Evolutionary conservation across 2,888 invertebrate genomes (phyloP), one percentile per base, ranked within the genome.

Genomic region (Phorcus lineatus): DNA sequence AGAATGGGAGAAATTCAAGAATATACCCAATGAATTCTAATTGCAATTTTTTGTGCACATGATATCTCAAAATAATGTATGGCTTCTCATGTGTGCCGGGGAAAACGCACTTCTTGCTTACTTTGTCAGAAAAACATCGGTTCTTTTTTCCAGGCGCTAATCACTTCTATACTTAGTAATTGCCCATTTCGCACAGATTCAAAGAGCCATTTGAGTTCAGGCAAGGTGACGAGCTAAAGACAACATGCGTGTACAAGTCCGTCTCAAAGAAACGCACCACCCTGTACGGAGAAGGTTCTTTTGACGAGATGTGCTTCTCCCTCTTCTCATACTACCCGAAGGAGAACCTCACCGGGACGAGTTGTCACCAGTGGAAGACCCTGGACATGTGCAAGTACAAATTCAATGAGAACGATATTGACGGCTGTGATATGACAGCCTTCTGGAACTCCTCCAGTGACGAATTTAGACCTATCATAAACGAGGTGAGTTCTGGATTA

Each of bases 261-360:
- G 31, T 80, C 11, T 57, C 81, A 62, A 80, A 78, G 13, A 80
- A 82, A 1, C 76, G 47, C 7, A 82, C 84, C 4, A 82, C 84
- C 17, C 74, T 54, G 28, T 88, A 82, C 52, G 88, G 88, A 6
- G 83, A 82, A 9, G 85, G 84, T 2, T 86, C 87, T 1, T 75
- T 76, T 11, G 86, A 88, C 75, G 88, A 87, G 81, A 88, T 88
- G 88, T 88, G 88, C 74, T 86, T 84, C 76, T 85, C 86, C 3
- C 87, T 88, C 78, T 24, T 88, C 11, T 86, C 86, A 0, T 87
- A 86, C 67, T 87, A 83, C 47, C 88, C 88, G 0, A 47, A 66
- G 11, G 80, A 86, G 47, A 77, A 82, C 24, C 81, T 87, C 22
- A 52, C 77, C 17, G 77, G 79, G 82, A 84, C 0, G 7, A 6